These are phyloP conservation scores for Halesus radiatus DNA, from an alignment of 1,140 invertebrate species.

Conservation along the genomic window DNA sequence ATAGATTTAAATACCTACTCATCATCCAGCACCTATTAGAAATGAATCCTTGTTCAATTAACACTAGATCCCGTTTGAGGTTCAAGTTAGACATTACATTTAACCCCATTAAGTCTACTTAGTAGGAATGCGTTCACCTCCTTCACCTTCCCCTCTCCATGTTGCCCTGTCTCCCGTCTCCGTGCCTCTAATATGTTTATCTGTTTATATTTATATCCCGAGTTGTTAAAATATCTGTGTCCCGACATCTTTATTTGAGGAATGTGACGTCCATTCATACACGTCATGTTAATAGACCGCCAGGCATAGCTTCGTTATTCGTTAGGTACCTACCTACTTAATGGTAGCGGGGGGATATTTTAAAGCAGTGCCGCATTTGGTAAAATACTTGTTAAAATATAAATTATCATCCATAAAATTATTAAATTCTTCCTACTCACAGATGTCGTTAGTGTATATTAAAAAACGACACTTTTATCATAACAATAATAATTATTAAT, in stretches of 20 bases:
- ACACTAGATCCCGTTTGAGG: background rate
- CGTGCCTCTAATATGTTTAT: background rate
- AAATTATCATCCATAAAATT: too few species aligned
- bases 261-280: conserved; percentile 31
- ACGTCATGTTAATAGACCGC: conserved; percentile 32
- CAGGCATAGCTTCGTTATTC: background rate
- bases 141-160: background rate
- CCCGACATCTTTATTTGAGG: conserved; percentile 1
- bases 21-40: too few species aligned
- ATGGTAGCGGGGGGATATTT: too few species aligned
- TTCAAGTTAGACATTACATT: background rate
- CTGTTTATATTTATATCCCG: background rate
- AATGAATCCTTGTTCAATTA: too few species aligned
- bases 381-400: too few species aligned
- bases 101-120: background rate
- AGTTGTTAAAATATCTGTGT: conserved; percentile 14
- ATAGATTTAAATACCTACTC: too few species aligned
- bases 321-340: too few species aligned
- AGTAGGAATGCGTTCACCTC: background rate
- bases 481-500: too few species aligned
- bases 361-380: too few species aligned
- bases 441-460: too few species aligned
- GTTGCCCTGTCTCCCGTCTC: background rate
- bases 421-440: too few species aligned
- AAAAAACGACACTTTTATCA: too few species aligned